phyloP scores from a whole-genome alignment of 2,888 invertebrate genomes.

The Polyommatus icarus region DNA sequence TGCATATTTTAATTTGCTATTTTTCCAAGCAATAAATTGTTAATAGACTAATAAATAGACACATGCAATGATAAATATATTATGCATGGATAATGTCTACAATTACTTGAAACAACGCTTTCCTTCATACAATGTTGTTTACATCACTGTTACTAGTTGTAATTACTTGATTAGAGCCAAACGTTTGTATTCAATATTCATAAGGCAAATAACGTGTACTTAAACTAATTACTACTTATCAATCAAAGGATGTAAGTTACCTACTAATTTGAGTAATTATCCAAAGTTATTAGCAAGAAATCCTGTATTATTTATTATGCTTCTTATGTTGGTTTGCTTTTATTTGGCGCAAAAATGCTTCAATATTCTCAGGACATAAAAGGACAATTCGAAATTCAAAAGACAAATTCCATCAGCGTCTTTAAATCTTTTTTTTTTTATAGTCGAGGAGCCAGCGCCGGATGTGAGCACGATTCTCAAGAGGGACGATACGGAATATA shows the following conservation, averaged over 20 bases:
- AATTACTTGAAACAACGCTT: not conserved
- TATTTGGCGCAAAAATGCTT: not conserved
- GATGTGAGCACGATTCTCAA: slow-evolving; percentile 65
- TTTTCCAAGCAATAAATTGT: not conserved
- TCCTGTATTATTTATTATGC: not conserved
- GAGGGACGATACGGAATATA: slow-evolving; percentile 51
- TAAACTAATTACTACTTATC: not conserved
- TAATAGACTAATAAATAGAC: not conserved
- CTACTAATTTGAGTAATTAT: not conserved
- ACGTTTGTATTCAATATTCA: not conserved
- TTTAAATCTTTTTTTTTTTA: slow-evolving; percentile 30
- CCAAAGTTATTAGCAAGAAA: not conserved
- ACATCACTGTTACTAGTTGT: not conserved
- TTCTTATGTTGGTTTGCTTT: not conserved
- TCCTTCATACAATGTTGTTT: not conserved
- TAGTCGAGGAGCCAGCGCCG: slow-evolving; percentile 57
- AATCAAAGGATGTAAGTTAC: not conserved
- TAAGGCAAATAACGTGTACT: not conserved
- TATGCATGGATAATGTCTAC: not conserved
- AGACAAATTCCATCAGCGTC: slow-evolving; percentile 36
- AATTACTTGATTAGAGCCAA: slow-evolving; percentile 10
- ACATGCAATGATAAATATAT: not conserved
- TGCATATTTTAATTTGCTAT: not conserved
- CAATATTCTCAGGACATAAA: slow-evolving; percentile 36
- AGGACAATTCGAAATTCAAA: slow-evolving; percentile 28